Percentiles rank a stretch among this genome's conserved stretches.
Evolutionary conservation across 2,113 vertebrate species (phyloP).

Genomic region (Motacilla tschutschensis): DNA sequence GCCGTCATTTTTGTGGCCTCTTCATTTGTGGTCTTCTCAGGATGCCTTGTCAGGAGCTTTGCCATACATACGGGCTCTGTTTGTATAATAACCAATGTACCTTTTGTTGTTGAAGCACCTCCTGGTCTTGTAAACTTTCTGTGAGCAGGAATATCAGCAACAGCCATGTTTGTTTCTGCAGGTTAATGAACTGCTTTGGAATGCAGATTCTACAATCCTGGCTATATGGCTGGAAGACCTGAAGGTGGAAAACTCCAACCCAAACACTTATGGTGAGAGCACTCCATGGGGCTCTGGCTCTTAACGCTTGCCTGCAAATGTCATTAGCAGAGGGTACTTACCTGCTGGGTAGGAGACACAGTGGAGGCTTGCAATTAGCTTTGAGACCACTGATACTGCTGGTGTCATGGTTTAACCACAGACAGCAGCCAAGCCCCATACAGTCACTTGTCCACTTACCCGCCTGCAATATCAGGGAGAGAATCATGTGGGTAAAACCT

Average conservation of each 20-base stretch:
- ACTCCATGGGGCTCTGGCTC: neutral
- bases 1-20: neutral
- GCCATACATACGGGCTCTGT: rapidly evolving
- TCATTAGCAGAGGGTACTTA: neutral
- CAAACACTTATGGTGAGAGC: slow-evolving; percentile 78
- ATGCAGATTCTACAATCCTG: slow-evolving; percentile 88
- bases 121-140: neutral
- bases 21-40: neutral
- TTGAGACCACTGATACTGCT: neutral
- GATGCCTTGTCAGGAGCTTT: neutral
- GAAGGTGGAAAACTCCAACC: slow-evolving; percentile 40
- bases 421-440: neutral
- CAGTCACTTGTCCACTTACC: neutral
- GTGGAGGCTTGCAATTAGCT: neutral
- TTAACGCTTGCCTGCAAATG: neutral
- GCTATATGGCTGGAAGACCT: slow-evolving; percentile 90
- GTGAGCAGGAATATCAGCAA: neutral
- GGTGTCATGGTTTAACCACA: neutral
- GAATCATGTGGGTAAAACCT: neutral
- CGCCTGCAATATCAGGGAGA: rapidly evolving
- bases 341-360: neutral
- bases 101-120: neutral
- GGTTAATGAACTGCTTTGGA: slow-evolving; percentile 94
- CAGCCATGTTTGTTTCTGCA: slow-evolving; percentile 28
- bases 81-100: rapidly evolving